Base-by-base conservation (phyloP, 2,797 vertebrate genomes). In the Sternotherus odoratus region DNA sequence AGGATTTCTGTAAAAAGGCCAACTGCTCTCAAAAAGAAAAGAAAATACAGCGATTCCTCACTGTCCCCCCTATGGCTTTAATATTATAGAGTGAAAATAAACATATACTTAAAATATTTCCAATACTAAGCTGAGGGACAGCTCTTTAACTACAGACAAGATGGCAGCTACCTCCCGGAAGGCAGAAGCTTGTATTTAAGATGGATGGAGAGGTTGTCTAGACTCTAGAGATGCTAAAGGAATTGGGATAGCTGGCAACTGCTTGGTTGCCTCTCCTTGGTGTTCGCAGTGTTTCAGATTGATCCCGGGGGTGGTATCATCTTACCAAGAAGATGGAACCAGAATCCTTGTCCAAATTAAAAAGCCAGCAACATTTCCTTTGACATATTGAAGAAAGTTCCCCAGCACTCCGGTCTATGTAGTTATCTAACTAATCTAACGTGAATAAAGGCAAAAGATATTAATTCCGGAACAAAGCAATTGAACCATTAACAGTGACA, bases 61-160 rank as follows among this genome's bases (percentile, higher is more conserved):
- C 3, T 48, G 8, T 51, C 69, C 63, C 66, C 24, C 16, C 1
- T 3, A 26, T 0, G 17, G 5, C 5, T 6, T 46, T 60, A 4
- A 17, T 28, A 63, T 13, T 19, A 21, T 19, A 11, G n/a, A 3
- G 6, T 1, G 21, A 33, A 13, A 77, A 12, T 43, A n/a, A 75
- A 48, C 11, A 3, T 46, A 1, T 46, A 50, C 33, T 53, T 49
- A 1, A 24, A 39, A 49, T 28, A 28, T 74, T 50, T 77, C 4
- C 23, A 1, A 0, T 33, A 46, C 30, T 54, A 24, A 56, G 15
- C 3, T 49, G 33, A 30, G 1, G 2, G 54, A 46, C 24, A 28
- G 30, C 2, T 2, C 69, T 43, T 30, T 51, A 3, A 5, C 1
- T 72, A 7, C 57, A 5, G 66, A 19, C 39, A n/a, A 26, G 24